Evolutionary conservation across 2,797 vertebrate species (phyloP).

Genomic region (Echeneis naucrates): DNA sequence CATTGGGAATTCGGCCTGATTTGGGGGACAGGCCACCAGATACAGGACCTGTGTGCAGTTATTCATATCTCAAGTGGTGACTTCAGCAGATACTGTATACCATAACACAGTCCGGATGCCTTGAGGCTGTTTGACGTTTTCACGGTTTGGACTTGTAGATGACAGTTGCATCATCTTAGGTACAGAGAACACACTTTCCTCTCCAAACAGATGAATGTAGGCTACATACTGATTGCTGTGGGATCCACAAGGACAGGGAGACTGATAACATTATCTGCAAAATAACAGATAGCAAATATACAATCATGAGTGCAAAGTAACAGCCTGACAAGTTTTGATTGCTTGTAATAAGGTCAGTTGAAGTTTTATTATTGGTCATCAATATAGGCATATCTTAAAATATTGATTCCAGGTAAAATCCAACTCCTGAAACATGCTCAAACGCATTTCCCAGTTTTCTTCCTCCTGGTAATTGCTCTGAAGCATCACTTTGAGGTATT

Average conservation of each 20-base stretch:
- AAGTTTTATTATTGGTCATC: conserved; percentile 17
- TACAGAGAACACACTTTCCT: conserved; percentile 30
- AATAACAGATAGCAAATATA: conserved; percentile 32
- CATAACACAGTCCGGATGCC: conserved; percentile 17
- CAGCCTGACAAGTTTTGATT: conserved; percentile 27
- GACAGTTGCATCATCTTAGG: conserved; percentile 17
- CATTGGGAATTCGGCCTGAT: conserved; percentile 14
- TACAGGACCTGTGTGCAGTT: conserved; percentile 2
- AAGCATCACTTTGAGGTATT: neutral
- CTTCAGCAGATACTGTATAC: conserved; percentile 16
- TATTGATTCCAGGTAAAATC: conserved; percentile 8
- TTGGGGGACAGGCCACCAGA: neutral
- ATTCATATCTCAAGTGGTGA: conserved; percentile 5
- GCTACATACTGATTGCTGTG: conserved; percentile 19
- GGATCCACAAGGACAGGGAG: conserved; percentile 27
- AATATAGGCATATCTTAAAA: neutral
- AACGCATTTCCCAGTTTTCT: neutral
- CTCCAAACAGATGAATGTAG: conserved; percentile 2
- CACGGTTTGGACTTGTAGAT: conserved; percentile 3
- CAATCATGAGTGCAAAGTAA: conserved; percentile 60
- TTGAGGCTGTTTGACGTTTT: conserved; percentile 31
- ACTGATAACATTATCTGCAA: conserved; percentile 62
- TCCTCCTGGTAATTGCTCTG: neutral
- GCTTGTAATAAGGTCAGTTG: conserved; percentile 10
- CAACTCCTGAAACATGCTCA: neutral